Evolutionary conservation across 2,113 vertebrate species (phyloP).

Genomic region (Poeciliopsis occidentalis): DNA sequence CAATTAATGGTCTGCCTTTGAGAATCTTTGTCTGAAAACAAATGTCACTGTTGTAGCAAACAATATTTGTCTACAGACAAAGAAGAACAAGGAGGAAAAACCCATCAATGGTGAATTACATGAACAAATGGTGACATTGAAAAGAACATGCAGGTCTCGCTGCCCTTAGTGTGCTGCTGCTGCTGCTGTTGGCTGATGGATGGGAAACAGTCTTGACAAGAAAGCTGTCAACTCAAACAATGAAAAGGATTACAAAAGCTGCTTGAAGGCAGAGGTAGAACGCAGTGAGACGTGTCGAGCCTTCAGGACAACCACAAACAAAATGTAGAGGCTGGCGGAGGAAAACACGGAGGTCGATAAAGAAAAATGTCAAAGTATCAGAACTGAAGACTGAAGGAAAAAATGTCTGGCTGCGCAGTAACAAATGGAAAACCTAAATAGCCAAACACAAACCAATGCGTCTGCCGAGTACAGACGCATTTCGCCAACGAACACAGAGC

Average conservation of each 20-base stretch:
- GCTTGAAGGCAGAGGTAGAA: background rate
- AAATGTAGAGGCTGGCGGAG: too few species aligned
- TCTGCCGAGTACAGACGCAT: too few species aligned
- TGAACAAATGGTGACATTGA: background rate
- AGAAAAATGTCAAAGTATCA: background rate
- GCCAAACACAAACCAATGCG: too few species aligned
- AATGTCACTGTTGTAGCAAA: background rate
- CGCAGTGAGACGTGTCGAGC: background rate
- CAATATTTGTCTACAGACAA: background rate
- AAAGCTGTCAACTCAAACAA: background rate
- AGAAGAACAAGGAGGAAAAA: background rate
- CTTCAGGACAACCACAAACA: background rate
- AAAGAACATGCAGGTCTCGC: background rate
- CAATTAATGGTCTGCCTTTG: background rate
- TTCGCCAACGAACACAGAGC: too few species aligned
- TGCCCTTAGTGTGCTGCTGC: background rate
- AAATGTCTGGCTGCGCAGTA: background rate
- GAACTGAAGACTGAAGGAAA: background rate
- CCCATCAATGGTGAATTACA: too few species aligned
- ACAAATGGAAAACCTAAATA: too few species aligned
- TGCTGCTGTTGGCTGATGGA: background rate
- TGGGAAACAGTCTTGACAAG: background rate
- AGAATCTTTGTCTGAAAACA: background rate
- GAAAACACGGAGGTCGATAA: background rate
- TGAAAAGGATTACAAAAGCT: background rate